These are phyloP conservation scores for Silurus glanis DNA, from an alignment of 2,113 vertebrate species.

Conservation along the genomic window DNA sequence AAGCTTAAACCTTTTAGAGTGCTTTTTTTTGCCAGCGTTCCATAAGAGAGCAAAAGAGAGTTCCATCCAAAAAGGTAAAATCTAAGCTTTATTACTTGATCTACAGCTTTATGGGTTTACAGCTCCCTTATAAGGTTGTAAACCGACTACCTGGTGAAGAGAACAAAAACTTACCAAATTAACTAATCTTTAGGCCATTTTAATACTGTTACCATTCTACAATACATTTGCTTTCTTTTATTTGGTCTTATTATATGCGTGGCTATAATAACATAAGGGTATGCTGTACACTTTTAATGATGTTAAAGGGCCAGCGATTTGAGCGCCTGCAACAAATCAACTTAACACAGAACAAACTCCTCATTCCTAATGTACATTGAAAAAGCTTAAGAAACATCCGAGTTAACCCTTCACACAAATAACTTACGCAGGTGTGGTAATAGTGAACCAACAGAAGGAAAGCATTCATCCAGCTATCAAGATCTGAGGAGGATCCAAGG, in stretches of 20 bases:
- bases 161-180: background rate
- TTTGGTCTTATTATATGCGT: background rate
- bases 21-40: background rate
- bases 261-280: background rate
- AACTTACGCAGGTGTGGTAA: background rate
- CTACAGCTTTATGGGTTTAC: background rate
- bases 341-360: background rate
- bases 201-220: background rate
- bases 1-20: background rate
- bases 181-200: background rate
- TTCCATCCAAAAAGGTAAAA: background rate
- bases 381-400: background rate
- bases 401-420: background rate
- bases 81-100: background rate
- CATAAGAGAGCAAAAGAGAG: background rate
- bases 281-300: background rate
- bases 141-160: background rate
- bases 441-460: background rate
- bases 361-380: background rate
- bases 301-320: background rate
- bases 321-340: background rate
- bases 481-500: background rate
- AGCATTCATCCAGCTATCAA: background rate
- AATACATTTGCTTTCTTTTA: background rate
- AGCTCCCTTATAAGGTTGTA: background rate